Percentiles rank a stretch among this genome's conserved stretches.
phyloP scores from a whole-genome alignment of 2,888 invertebrate genomes.

The Campoplex capitator region DNA sequence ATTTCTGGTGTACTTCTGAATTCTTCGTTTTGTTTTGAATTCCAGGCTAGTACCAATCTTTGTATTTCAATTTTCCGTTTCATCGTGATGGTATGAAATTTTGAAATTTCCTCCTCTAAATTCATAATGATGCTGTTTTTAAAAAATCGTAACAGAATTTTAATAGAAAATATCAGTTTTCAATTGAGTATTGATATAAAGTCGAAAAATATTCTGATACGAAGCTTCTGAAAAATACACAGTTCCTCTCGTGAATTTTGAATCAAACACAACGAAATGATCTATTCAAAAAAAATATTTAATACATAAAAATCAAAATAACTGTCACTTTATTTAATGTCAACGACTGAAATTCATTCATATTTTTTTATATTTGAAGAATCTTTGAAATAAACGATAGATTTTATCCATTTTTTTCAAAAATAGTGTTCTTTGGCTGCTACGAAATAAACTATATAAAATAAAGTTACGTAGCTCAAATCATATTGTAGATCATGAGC shows the following conservation, averaged over 20 bases:
- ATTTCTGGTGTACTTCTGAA: conserved; percentile 73
- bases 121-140: background rate
- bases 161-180: background rate
- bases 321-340: too few relatives aligned
- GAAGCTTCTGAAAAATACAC: background rate
- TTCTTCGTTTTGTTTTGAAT: background rate
- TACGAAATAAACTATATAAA: background rate
- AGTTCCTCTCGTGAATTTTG: background rate
- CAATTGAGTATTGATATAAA: background rate
- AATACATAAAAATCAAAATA: too few relatives aligned
- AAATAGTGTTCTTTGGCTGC: background rate
- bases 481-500: background rate
- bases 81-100: background rate
- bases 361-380: background rate
- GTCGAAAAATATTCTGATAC: background rate
- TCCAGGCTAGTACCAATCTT: background rate
- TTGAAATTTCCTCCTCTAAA: background rate
- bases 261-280: background rate
- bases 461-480: background rate
- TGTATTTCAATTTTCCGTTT: background rate
- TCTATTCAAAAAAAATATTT: background rate
- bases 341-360: background rate
- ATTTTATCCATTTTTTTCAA: background rate
- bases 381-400: background rate
- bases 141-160: too few relatives aligned